Conservation (phyloP, 2,888 invertebrate species). For the Subacronicta megacephala region DNA sequence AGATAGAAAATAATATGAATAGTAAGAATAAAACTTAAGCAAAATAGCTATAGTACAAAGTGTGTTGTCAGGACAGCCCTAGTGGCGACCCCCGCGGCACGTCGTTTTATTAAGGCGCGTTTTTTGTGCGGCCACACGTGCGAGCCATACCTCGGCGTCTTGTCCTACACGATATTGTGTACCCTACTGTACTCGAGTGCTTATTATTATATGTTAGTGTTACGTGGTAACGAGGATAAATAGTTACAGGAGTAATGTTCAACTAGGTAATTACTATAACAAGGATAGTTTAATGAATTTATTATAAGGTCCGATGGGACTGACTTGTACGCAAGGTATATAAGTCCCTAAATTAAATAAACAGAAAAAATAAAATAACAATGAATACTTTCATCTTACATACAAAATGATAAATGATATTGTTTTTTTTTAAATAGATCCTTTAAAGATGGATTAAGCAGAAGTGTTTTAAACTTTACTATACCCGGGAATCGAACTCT, state of each 20-base stretch:
- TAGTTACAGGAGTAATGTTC: neutral
- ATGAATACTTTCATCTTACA: too few relatives aligned
- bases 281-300: too few relatives aligned
- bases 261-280: neutral
- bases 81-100: slow-evolving; percentile 79
- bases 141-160: slow-evolving; percentile 76
- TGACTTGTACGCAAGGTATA: too few relatives aligned
- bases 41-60: neutral
- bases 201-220: slow-evolving; percentile 36
- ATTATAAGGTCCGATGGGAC: too few relatives aligned
- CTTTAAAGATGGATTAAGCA: too few relatives aligned
- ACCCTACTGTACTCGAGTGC: slow-evolving; percentile 34
- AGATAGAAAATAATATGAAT: too few relatives aligned
- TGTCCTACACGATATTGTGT: slow-evolving; percentile 59
- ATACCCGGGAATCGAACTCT: too few relatives aligned
- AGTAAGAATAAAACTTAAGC: neutral
- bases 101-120: slow-evolving; percentile 86
- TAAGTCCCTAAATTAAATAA: too few relatives aligned
- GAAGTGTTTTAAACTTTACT: too few relatives aligned
- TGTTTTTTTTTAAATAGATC: too few relatives aligned
- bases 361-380: too few relatives aligned
- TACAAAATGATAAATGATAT: too few relatives aligned
- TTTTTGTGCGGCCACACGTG: slow-evolving; percentile 88
- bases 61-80: slow-evolving; percentile 62
- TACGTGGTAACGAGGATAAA: slow-evolving; percentile 7